Percentiles rank a stretch among this genome's conserved stretches.
Evolutionary conservation across 2,888 invertebrate species (phyloP).

Genomic region (Ariolimax columbianus): DNA sequence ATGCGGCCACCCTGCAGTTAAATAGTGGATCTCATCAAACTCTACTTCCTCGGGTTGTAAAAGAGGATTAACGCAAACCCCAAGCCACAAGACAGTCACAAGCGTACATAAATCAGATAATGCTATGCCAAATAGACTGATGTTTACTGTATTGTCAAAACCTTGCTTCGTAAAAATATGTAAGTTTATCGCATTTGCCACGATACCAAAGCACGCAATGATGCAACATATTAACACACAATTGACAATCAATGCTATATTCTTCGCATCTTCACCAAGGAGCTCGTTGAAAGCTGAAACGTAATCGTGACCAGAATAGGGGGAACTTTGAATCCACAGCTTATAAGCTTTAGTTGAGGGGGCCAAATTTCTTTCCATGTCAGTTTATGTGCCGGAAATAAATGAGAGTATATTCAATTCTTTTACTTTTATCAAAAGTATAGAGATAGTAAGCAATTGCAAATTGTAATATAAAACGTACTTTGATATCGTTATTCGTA

Average conservation of each 20-base stretch:
- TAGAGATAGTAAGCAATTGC: too few relatives aligned
- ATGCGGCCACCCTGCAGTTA: constrained; percentile 20
- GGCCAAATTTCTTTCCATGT: not conserved
- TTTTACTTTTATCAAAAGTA: too few relatives aligned
- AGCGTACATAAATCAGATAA: constrained; percentile 26
- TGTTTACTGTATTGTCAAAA: constrained; percentile 12
- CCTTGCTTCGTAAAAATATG: constrained; percentile 14
- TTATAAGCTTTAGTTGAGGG: not conserved
- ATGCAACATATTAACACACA: constrained; percentile 1
- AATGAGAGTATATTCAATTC: too few relatives aligned
- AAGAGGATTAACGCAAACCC: constrained; percentile 8
- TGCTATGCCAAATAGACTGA: constrained; percentile 20
- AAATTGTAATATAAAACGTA: too few relatives aligned
- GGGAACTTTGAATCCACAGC: not conserved
- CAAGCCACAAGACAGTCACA: not conserved
- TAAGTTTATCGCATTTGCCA: constrained; percentile 21
- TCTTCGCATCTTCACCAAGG: not conserved
- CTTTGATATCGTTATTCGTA: too few relatives aligned
- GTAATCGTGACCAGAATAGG: not conserved
- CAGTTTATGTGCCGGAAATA: not conserved
- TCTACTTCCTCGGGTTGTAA: not conserved
- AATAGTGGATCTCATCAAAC: constrained; percentile 24
- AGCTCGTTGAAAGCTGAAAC: not conserved
- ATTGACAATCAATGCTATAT: not conserved
- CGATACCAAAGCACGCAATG: not conserved